Percentiles rank a stretch among this genome's conserved stretches.
phyloP scores from a whole-genome alignment of 1,140 invertebrate genomes.

The Hetaerina americana region DNA sequence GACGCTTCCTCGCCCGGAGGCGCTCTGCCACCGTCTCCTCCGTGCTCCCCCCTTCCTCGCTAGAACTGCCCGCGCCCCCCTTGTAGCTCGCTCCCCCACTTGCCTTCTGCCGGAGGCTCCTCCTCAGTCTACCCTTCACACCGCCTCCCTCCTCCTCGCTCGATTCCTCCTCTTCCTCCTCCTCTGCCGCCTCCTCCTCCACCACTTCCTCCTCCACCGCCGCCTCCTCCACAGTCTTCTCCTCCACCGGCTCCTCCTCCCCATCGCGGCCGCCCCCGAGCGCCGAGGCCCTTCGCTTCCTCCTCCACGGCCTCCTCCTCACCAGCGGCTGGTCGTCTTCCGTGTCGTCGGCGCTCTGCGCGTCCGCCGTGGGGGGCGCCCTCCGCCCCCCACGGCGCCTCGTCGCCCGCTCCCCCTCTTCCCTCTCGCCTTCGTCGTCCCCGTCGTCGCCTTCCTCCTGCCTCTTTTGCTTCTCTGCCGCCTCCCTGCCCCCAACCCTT shows the following conservation, averaged over 20 bases:
- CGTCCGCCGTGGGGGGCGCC: no score
- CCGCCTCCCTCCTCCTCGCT: not conserved
- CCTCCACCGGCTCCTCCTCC: not conserved
- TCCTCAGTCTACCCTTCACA: not conserved
- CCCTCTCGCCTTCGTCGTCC: not conserved
- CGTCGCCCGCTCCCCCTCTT: constrained; percentile 29
- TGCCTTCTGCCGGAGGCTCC: not conserved
- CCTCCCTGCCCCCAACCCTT: not conserved
- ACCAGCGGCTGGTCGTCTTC: not conserved
- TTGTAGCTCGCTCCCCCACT: not conserved
- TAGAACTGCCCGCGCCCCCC: not conserved
- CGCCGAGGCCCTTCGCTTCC: not conserved
- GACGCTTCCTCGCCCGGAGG: constrained; percentile 26
- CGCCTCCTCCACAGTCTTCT: constrained; percentile 29
- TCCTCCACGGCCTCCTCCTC: not conserved
- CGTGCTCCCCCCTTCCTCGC: constrained; percentile 9
- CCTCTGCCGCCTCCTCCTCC: not conserved
- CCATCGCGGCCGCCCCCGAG: no score
- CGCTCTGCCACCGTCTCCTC: constrained; percentile 25
- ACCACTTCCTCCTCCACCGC: constrained; percentile 18
- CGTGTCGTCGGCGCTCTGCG: no score
- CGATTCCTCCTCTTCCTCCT: not conserved
- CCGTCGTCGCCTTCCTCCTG: not conserved
- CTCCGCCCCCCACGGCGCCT: constrained; percentile 18
- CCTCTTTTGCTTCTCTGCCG: not conserved